Evolutionary conservation across 2,888 invertebrate species (phyloP).

Genomic region (Ctenicera cuprea): DNA sequence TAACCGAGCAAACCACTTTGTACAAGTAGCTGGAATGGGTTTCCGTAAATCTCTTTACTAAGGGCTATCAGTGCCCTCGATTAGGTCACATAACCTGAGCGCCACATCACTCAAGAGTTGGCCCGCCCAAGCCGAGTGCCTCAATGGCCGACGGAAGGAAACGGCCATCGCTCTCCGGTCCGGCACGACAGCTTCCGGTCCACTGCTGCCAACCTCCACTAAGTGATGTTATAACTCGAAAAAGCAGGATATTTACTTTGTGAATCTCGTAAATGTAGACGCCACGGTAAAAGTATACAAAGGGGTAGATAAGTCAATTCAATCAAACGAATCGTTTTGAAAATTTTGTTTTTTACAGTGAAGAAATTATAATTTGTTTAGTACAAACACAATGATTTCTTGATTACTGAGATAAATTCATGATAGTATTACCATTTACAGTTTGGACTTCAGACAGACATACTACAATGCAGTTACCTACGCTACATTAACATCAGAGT

Average conservation of each 20-base stretch:
- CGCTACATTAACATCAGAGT: no score
- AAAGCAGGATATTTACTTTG: constrained; percentile 50
- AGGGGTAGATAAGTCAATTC: not conserved
- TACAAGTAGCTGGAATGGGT: constrained; percentile 13
- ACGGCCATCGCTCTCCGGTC: constrained; percentile 64
- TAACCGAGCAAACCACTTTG: constrained; percentile 24
- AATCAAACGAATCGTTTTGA: not conserved
- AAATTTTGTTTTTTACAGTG: not conserved
- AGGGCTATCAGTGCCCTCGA: constrained; percentile 36
- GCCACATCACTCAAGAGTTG: constrained; percentile 41
- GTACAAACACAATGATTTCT: no score
- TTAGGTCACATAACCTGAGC: constrained; percentile 51
- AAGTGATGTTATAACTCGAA: constrained; percentile 64
- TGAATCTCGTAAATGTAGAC: constrained; percentile 17
- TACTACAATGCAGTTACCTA: no score
- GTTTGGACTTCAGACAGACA: no score
- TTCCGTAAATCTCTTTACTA: constrained; percentile 39
- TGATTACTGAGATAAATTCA: no score
- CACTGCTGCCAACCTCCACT: constrained; percentile 57
- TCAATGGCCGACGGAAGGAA: constrained; percentile 65
- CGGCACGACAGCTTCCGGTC: constrained; percentile 63
- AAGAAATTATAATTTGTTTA: no score
- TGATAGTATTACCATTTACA: no score
- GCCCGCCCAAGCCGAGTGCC: constrained; percentile 50
- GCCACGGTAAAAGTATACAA: not conserved